Base-by-base conservation (phyloP, 2,888 invertebrate species). In the Clunio marinus region DNA sequence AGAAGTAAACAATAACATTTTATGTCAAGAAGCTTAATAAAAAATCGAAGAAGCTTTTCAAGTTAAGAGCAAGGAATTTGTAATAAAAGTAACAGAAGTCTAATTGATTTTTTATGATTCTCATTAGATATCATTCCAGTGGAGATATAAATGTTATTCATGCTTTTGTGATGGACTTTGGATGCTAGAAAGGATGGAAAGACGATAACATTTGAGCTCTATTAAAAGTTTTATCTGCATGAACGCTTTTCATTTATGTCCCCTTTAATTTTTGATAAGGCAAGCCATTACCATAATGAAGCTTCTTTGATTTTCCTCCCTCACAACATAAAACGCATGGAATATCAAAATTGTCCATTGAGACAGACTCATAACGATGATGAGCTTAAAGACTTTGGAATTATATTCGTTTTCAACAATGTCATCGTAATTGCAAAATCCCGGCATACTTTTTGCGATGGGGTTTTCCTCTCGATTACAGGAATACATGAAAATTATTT, bases 81-180 rank as follows among this genome's bases (percentile, higher is more conserved):
- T n/a, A n/a, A n/a, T n/a, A n/a, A n/a, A n/a, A n/a, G n/a, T n/a
- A n/a, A n/a, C n/a, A n/a, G n/a, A n/a, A n/a, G 59, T 59, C 35
- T 59, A 59, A 59, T 59, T 59, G 59, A 59, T 32, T 32, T 59
- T 59, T 59, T 25, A 59, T 25, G 59, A 22, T 28, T 20, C 59
- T 32, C 59, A 59, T 59, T 59, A 59, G n/a, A n/a, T n/a, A n/a
- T n/a, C n/a, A n/a, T n/a, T n/a, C n/a, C 35, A 20, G 35, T 59
- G 25, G 20, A 59, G 35, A 59, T 8, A 45, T 20, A 20, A 59
- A 59, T 59, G 35, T 32, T 20, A 59, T 59, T 35, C 25, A n/a
- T n/a, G n/a, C 59, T 59, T 59, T 59, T 7, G 4, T 32, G 32
- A 4, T 10, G 32, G 10, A 59, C 22, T 28, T 32, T 59, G 32